Percentiles rank a stretch among this genome's conserved stretches.
Evolutionary conservation across 2,888 invertebrate species (phyloP).

Genomic region (Sarcophaga carnaria): DNA sequence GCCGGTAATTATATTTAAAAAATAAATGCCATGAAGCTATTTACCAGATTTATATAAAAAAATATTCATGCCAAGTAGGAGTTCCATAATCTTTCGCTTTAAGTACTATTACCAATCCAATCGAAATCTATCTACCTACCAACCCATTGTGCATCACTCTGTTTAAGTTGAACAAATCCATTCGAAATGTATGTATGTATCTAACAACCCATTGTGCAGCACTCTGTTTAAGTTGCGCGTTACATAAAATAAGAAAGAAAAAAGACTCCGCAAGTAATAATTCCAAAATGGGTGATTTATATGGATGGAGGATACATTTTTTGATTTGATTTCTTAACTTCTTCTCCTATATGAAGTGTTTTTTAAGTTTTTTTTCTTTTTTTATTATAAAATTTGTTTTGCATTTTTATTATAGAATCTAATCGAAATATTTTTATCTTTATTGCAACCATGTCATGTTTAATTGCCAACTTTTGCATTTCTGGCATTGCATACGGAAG

Average conservation of each 20-base stretch:
- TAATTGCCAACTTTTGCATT: constrained; percentile 71
- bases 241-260: not conserved
- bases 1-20: too few species aligned
- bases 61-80: too few species aligned
- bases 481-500: constrained; percentile 40
- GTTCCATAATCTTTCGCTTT: too few species aligned
- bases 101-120: too few species aligned
- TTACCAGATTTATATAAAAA: too few species aligned
- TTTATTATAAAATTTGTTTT: not conserved
- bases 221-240: too few species aligned
- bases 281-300: not conserved
- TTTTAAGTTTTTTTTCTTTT: not conserved
- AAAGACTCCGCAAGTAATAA: not conserved
- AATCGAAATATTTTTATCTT: constrained; percentile 72
- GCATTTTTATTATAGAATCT: constrained; percentile 60
- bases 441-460: constrained; percentile 71
- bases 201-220: not conserved
- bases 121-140: too few species aligned
- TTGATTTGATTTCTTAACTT: not conserved
- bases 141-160: too few species aligned
- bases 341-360: not conserved
- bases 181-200: too few species aligned
- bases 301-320: not conserved
- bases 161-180: too few species aligned
- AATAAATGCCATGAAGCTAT: too few species aligned